Evolutionary conservation across 64 coral and sea anemone genomes (phyloP).

Genomic region (Trachythela sp.): DNA sequence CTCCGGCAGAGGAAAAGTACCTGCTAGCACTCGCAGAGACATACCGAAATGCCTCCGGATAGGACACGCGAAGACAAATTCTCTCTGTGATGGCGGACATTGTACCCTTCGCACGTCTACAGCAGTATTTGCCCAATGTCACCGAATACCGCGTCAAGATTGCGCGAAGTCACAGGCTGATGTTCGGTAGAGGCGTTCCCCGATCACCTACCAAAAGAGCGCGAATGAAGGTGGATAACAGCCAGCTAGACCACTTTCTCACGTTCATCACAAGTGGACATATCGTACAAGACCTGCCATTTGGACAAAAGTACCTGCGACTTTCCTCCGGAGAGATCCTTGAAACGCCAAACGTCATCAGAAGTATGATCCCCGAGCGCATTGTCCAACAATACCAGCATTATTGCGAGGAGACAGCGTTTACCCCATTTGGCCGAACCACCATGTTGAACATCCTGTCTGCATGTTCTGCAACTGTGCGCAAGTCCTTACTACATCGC

Average conservation of each 20-base stretch:
- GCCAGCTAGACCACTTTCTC: conserved; percentile 15
- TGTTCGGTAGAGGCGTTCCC: background rate
- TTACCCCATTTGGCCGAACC: background rate
- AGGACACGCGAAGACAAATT: conserved; percentile 20
- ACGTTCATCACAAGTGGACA: conserved; percentile 2
- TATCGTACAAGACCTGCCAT: background rate
- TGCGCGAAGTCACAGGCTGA: background rate
- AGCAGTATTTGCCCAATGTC: background rate
- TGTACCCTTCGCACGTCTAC: background rate
- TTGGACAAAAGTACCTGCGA: conserved; percentile 4
- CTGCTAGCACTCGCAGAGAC: background rate
- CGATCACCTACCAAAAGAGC: background rate
- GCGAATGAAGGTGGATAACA: conserved; percentile 16
- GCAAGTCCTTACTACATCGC: background rate
- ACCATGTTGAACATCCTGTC: background rate
- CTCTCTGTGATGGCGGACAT: conserved; percentile 5
- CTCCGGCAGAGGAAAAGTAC: background rate
- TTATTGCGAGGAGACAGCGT: background rate
- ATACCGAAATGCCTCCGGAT: background rate
- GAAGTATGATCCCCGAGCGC: conserved; percentile 12
- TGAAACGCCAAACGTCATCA: background rate
- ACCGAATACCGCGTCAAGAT: background rate
- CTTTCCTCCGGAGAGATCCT: conserved; percentile 15
- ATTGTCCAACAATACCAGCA: background rate
- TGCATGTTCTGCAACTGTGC: background rate